phyloP scores from a whole-genome alignment of 64 coral and sea anemone genomes.

The Pachyseris speciosa region DNA sequence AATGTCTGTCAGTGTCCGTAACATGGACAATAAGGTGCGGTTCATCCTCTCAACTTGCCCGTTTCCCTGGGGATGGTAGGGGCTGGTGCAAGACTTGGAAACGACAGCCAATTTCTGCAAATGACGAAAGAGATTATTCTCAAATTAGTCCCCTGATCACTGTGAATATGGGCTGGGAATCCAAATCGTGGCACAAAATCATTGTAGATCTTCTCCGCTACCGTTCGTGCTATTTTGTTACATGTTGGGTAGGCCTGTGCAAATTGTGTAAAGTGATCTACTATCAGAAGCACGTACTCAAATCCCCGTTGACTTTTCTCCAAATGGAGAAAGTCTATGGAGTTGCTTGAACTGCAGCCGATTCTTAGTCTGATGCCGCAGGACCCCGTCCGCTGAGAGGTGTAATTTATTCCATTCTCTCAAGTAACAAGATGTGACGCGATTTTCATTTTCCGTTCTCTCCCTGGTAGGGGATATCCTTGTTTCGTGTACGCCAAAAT shows the following conservation, averaged over 20 bases:
- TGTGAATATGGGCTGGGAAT: not conserved
- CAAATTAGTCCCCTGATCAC: not conserved
- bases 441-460: constrained; percentile 29
- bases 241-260: constrained; percentile 21
- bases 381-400: not conserved
- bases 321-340: constrained; percentile 25
- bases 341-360: constrained; percentile 8
- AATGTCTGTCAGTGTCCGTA: not conserved
- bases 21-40: not conserved
- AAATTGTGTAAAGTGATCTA: not conserved
- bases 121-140: not conserved
- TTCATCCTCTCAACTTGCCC: not conserved
- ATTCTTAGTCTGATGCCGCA: constrained; percentile 13
- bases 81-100: too few species aligned
- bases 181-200: not conserved
- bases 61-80: not conserved
- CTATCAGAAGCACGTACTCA: not conserved
- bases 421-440: not conserved
- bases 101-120: too few species aligned
- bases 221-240: not conserved
- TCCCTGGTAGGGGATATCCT: not conserved
- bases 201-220: not conserved
- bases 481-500: not conserved
- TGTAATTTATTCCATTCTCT: constrained; percentile 27
- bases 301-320: not conserved